Base-by-base conservation (phyloP, 2,888 invertebrate genomes). In the Venustoraphidia nigricollis region DNA sequence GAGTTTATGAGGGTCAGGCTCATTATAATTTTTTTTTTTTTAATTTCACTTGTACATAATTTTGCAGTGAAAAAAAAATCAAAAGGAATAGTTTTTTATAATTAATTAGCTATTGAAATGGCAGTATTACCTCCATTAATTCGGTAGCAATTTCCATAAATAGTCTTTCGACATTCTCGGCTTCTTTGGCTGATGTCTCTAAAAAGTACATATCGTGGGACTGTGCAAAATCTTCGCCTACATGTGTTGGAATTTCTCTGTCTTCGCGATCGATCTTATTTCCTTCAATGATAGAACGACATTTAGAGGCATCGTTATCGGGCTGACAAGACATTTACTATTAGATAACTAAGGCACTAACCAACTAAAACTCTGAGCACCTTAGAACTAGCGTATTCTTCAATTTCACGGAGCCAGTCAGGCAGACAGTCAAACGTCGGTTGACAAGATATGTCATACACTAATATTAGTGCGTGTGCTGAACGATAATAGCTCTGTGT, bases 191-290 rank as follows among this genome's bases (percentile, higher is more conserved):
- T 0, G 96, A 96, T 0, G 96, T 97, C 72, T 97, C 96, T 56
- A 97, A 74, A 70, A 95, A 97, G 67, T 94, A 93, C 92, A 97
- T 97, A 59, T 90, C 89, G 62, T 96, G 91, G 56, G 90, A 79
- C 61, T 89, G 88, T 14, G 96, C 91, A 72, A 97, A 97, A 64
- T 93, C 91, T 66, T 91, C 91, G 1, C 95, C 97, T 43, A 96
- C 91, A 62, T 90, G 85, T 34, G 85, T 82, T 1, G 96, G 96
- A 60, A 95, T 89, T 73, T 97, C 96, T 55, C 95, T 75, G 64
- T 94, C 94, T 63, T 93, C 92, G 57, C 94, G 79, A 67, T 97
- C 97, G 60, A 92, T 93, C 77, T 97, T 97, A 68, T 97, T 97
- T 57, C 92, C 91, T 90, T 59, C 14, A 59, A 56, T 45, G 46